phyloP scores from a whole-genome alignment of 2,113 vertebrate species.

The Synodontis membranacea region DNA sequence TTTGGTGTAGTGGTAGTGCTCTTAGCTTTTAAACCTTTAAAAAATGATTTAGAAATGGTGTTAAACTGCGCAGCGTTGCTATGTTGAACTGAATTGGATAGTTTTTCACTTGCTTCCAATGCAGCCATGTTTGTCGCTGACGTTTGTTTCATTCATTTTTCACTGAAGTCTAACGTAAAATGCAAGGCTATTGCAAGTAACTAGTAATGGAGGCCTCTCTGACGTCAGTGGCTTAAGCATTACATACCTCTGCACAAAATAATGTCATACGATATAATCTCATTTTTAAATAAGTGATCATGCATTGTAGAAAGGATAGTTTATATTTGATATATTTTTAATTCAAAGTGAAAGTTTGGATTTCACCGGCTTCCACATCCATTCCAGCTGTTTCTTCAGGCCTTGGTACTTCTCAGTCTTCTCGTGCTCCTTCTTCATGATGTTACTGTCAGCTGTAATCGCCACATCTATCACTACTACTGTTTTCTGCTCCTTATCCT shows the following conservation, averaged over 20 bases:
- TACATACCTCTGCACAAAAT: background rate
- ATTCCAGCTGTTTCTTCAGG: too few species aligned
- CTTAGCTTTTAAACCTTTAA: background rate
- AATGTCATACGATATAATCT: background rate
- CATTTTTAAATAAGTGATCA: background rate
- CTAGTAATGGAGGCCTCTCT: background rate
- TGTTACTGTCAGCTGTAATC: too few species aligned
- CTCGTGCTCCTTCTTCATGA: too few species aligned
- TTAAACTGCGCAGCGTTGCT: background rate
- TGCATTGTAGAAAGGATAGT: background rate
- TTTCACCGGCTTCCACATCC: too few species aligned
- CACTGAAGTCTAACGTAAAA: background rate
- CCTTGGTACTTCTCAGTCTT: too few species aligned
- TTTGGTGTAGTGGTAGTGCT: slow-evolving; percentile 4
- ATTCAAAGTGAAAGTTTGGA: background rate
- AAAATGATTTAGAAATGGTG: background rate
- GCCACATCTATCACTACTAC: too few species aligned
- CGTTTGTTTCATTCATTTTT: too few species aligned
- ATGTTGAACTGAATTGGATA: too few species aligned
- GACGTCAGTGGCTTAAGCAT: background rate
- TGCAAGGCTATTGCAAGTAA: background rate
- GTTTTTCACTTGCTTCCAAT: background rate
- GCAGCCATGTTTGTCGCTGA: background rate
- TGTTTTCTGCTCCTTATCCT: too few species aligned
- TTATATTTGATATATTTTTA: background rate